Base-by-base conservation (phyloP, 2,113 vertebrate genomes). In the Stomatorhinus ivindoensis region DNA sequence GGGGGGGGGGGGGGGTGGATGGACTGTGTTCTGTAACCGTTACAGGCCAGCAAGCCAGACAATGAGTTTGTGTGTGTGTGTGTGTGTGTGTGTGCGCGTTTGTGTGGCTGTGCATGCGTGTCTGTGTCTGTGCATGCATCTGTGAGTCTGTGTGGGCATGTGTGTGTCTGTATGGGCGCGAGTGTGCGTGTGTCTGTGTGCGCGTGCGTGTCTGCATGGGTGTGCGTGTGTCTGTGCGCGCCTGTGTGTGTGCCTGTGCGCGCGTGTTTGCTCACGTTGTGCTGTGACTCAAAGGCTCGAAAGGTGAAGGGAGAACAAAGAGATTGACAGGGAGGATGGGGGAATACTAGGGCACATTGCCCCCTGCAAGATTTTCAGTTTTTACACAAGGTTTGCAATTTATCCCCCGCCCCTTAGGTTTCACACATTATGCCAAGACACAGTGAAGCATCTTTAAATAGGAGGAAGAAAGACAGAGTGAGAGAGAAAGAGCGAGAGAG, bases 271-370 rank as follows among this genome's bases (percentile, higher is more conserved):
- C 42, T 7, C 15, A 21, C 80, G 39, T 24, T 83, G 4, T 91
- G 93, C 92, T 92, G 92, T 92, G 92, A 91, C 86, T 92, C 89
- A 90, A 91, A 55, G 69, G 61, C 89, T 42, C 24, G 88, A 89
- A 92, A 92, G 88, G 92, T 91, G 90, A 87, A 9, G 73, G 55
- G 89, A 91, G 94, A 95, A 95, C 94, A 95, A 96, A 95, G 93
- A 93, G 93, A 91, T 90, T 80, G 48, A 89, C 91, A 73, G 88
- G 91, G 91, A 89, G 89, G 91, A 89, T 92, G 92, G 90, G 87
- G 90, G 93, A 93, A 92, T 83, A 46, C 53, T 91, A 31, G 19
- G 89, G 88, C 53, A 90, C 89, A 42, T 10, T 76, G 76, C 47
- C 19, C 80, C 53, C 5, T 69, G 87, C 48, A 69, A 50, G 84